Evolutionary conservation across 1,140 invertebrate species (phyloP), one percentile per base, ranked within the genome.

Genomic region (silkworm (Bombyx mori)): DNA sequence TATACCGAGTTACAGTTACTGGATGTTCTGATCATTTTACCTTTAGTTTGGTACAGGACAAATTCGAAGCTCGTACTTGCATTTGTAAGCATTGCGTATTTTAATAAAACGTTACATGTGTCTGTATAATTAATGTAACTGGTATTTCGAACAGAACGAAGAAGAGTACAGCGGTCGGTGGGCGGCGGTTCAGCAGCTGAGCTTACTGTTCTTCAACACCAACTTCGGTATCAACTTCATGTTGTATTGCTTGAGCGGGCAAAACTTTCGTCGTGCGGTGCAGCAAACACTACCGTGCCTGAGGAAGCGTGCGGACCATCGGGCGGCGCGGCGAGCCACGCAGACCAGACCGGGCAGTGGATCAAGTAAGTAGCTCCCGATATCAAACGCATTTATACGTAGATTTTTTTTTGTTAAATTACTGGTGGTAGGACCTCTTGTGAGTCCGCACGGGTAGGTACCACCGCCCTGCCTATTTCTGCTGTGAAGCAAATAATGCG

Each of bases 191-290:
- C 92, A 93, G 64, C 89, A 91, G 81, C 78, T 91, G 86, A 61
- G 79, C 87, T n/a, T 68, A 7, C 62, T 77, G 65, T 77, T 84
- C n/a, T 96, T 94, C 79, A 91, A 95, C 68, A 92, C 93, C 7
- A 96, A 96, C 81, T 96, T 95, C 71, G 93, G 93, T 52, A 93
- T 96, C 52, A 96, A 96, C 88, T 96, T 97, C 79, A 88, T 94
- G n/a, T 88, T 97, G 12, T 96, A 96, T 82, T 95, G 94, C 71
- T 89, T 94, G 56, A 93, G 90, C 63, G 95, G 95, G 4, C 91
- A 94, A 73, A 95, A 95, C 83, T 97, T 96, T 77, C 88, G 94
- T 42, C 90, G 89, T 61, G 91, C 91, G 2, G 78, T 93, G 3
- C 45, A 73, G 2, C 63, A 78, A 49, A 60, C 66, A 5, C n/a